Evolutionary conservation across 2,888 invertebrate genomes (phyloP), one percentile per base, ranked within the genome.

Genomic region (Rotaria macrura): DNA sequence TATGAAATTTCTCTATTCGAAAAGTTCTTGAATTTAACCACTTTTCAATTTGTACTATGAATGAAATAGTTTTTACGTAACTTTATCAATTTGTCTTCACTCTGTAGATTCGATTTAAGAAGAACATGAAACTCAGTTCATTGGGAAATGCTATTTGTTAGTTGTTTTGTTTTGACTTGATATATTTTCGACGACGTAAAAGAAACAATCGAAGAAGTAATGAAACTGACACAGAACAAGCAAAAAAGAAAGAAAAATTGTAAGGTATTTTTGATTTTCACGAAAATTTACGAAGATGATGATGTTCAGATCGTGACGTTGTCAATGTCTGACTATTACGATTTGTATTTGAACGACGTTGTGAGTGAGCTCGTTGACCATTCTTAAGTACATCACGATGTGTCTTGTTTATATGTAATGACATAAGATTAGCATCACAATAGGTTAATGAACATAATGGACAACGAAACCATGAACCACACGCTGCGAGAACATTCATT

Each of bases 351-450:
- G 65, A 12, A 6, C 65, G 65, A 29, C 65, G 65, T 65, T 65
- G 65, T 34, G 65, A 65, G 34, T 14, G 23, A 29, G 65, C 9
- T 34, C 65, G 65, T 74, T 40, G 74, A 74, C 25, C 43, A 40
- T 5, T 40, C 43, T 74, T 74, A 10, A 74, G n/a, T 25, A 40
- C 74, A 74, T 38, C 38, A 40, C 74, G 74, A 74, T 74, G 74
- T 38, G 74, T 74, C 25, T 74, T 74, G 25, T 38, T 74, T 74
- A 74, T 74, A 40, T 74, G 74, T 74, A 74, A n/a, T 43, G 74
- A 74, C 74, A 74, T 74, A 4, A 74, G 23, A 74, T 38, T 74
- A 74, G 74, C 74, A 43, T 74, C 74, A 40, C 74, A 74, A 74
- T 74, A 74, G 4, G 74, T 74, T 25, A 74, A 40, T 25, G 40